Conservation (phyloP, 1,140 invertebrate genomes). For the Pinna nobilis region DNA sequence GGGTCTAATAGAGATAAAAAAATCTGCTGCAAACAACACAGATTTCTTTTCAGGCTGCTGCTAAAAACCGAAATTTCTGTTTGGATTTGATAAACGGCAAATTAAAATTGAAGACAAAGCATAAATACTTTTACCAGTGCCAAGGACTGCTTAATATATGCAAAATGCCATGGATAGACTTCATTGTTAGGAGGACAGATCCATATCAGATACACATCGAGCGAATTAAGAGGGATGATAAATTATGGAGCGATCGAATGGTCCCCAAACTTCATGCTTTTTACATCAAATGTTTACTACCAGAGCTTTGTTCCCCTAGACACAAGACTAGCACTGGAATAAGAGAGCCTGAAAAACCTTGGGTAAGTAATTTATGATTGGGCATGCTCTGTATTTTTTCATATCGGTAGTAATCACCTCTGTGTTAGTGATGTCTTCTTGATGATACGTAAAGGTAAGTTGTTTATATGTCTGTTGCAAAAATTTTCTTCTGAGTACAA, state of each 20-base stretch:
- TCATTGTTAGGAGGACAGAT: conserved; percentile 28
- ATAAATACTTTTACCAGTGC: conserved; percentile 39
- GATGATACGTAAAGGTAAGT: background rate
- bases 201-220: conserved; percentile 40
- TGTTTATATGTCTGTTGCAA: background rate
- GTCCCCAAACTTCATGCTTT: conserved; percentile 35
- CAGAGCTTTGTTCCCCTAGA: conserved; percentile 23
- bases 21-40: conserved; percentile 28
- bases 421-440: background rate
- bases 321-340: conserved; percentile 27
- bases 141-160: conserved; percentile 38
- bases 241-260: conserved; percentile 36
- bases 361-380: conserved; percentile 17
- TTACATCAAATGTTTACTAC: conserved; percentile 29
- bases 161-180: conserved; percentile 33
- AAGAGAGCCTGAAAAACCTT: conserved; percentile 35
- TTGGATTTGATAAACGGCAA: conserved; percentile 8
- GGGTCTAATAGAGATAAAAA: conserved; percentile 34
- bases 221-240: conserved; percentile 23
- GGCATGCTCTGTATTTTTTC: background rate
- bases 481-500: background rate
- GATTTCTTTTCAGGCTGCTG: conserved; percentile 12
- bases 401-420: background rate
- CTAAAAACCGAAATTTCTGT: conserved; percentile 25
- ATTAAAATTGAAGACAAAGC: conserved; percentile 32